phyloP scores from a whole-genome alignment of 2,113 vertebrate genomes.

The Stictonetta naevosa region DNA sequence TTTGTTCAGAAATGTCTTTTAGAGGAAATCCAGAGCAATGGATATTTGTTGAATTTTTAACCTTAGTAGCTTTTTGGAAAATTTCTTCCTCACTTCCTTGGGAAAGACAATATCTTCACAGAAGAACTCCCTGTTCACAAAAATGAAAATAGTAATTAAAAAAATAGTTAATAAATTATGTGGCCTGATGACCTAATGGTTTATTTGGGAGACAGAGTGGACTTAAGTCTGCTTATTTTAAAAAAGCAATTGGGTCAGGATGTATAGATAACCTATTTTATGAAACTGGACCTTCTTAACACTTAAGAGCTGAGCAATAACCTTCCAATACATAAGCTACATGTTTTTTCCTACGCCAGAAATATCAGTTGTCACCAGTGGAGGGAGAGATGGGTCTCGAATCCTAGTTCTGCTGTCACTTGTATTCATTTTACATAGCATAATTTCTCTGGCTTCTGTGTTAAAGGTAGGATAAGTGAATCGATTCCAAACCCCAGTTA shows the following conservation, averaged over 20 bases:
- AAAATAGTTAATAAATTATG: constrained; percentile 46
- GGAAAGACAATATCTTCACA: constrained; percentile 30
- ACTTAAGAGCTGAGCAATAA: neutral
- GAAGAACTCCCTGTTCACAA: constrained; percentile 38
- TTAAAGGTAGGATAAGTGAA: neutral
- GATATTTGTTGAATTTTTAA: constrained; percentile 54
- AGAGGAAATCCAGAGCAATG: neutral
- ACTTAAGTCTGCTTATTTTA: neutral
- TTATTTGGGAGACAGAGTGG: constrained; percentile 8
- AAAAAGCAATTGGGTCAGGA: neutral
- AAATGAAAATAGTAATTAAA: no score
- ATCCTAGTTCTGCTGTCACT: neutral
- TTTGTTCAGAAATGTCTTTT: neutral
- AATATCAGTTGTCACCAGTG: neutral
- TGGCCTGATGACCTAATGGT: neutral
- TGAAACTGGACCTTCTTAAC: neutral
- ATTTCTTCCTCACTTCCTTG: constrained; percentile 38
- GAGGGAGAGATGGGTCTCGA: neutral
- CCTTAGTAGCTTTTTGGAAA: constrained; percentile 55
- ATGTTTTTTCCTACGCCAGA: neutral
- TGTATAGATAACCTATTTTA: neutral
- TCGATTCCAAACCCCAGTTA: neutral
- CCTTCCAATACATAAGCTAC: neutral
- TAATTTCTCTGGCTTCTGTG: neutral
- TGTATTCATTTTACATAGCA: neutral